A percentile compares a stretch with the other conserved stretches of the same genome.
These are phyloP conservation scores for Acanthococcus lagerstroemiae DNA, from an alignment of 2,888 invertebrate species.

Conservation along the genomic window DNA sequence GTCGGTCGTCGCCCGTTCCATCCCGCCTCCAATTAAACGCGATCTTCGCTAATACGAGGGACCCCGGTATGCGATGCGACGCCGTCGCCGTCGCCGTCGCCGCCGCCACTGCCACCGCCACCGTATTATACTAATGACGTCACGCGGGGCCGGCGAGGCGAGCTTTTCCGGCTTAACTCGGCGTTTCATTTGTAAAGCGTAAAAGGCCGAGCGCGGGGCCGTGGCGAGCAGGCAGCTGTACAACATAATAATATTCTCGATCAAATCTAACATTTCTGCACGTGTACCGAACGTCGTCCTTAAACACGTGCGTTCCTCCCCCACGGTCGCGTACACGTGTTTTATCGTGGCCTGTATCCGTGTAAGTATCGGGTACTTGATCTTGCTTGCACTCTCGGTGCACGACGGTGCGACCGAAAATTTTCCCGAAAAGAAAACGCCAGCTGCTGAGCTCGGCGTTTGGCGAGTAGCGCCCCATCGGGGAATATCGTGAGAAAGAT, in stretches of 20 bases:
- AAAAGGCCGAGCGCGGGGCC: background rate
- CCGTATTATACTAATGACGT: slow-evolving; percentile 5
- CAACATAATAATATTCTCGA: background rate
- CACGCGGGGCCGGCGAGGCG: background rate
- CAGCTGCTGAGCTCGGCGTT: background rate
- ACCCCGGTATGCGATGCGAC: background rate
- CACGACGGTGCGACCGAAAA: background rate
- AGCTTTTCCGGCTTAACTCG: background rate
- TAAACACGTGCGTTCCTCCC: background rate
- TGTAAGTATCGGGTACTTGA: slow-evolving; percentile 2
- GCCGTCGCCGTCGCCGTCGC: no score
- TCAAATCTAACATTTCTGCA: background rate
- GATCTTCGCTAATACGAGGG: background rate
- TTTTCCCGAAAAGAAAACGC: background rate
- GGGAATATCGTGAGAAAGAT: background rate
- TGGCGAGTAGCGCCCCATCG: no score
- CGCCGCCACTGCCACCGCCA: background rate
- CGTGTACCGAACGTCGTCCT: slow-evolving; percentile 1
- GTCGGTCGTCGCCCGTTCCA: no score
- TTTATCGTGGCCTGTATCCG: background rate
- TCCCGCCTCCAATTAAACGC: background rate
- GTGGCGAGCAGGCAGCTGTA: background rate
- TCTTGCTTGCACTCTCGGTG: background rate
- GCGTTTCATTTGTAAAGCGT: no score
- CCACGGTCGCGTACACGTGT: background rate